Conservation (phyloP, 2,797 vertebrate species). For the Argentina silus region DNA sequence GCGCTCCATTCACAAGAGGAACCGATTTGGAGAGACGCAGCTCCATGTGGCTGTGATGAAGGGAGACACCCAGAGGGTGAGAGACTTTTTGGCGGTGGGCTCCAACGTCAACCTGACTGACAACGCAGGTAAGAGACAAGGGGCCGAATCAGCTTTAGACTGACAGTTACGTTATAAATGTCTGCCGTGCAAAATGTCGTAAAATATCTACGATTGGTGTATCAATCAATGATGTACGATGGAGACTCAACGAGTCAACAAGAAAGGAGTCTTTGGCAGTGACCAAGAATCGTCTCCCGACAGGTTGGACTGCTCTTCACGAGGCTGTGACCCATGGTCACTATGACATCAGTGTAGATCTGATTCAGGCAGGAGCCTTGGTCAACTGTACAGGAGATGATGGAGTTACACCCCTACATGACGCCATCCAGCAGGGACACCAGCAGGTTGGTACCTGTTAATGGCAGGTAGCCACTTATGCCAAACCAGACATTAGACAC, state of each 20-base stretch:
- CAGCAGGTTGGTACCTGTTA: constrained; percentile 67
- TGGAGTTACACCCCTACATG: constrained; percentile 76
- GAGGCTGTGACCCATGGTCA: constrained; percentile 67
- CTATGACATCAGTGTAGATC: constrained; percentile 61
- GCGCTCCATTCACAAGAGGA: neutral
- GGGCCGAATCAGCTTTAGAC: neutral
- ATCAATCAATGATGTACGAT: neutral
- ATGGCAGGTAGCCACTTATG: no score
- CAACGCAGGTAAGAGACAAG: constrained; percentile 41
- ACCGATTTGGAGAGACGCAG: constrained; percentile 52
- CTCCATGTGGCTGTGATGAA: constrained; percentile 46
- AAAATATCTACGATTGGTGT: no score
- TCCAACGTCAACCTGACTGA: constrained; percentile 41
- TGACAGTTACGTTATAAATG: neutral
- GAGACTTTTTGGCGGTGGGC: constrained; percentile 36
- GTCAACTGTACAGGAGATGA: constrained; percentile 69
- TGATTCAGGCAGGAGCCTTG: constrained; percentile 78
- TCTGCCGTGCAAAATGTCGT: neutral
- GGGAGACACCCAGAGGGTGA: constrained; percentile 36
- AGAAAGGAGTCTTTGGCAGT: neutral
- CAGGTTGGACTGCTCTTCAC: constrained; percentile 83
- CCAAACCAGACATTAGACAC: no score
- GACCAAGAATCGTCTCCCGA: neutral
- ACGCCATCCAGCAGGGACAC: constrained; percentile 70
- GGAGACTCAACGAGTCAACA: neutral